Evolutionary conservation across 1,140 invertebrate species (phyloP).

Genomic region (Drosophila gunungcola): DNA sequence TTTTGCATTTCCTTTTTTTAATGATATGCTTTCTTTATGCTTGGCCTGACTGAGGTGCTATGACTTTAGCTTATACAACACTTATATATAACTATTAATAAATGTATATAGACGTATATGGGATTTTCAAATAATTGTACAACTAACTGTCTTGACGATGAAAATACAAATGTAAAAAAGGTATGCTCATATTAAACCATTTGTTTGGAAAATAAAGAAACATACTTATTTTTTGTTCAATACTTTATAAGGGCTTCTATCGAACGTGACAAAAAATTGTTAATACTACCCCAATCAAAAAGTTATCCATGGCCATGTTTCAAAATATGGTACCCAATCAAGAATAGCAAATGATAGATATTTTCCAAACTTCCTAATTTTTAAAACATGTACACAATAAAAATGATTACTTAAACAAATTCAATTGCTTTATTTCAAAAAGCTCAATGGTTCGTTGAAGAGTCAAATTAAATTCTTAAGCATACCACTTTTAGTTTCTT

Average conservation of each 20-base stretch:
- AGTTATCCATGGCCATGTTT: too few relatives aligned
- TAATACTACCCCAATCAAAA: too few relatives aligned
- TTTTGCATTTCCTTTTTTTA: constrained; percentile 2
- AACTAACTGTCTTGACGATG: background rate
- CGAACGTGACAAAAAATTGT: too few relatives aligned
- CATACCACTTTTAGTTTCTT: constrained; percentile 23
- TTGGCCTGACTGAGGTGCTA: constrained; percentile 4
- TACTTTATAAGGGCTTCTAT: too few relatives aligned
- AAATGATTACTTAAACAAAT: constrained; percentile 15
- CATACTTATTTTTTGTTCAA: too few relatives aligned
- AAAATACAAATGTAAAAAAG: constrained; percentile 5
- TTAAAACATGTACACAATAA: background rate
- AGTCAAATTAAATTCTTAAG: constrained; percentile 35
- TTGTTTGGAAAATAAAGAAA: background rate
- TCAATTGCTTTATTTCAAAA: constrained; percentile 34
- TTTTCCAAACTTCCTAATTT: too few relatives aligned
- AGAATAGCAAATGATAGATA: too few relatives aligned
- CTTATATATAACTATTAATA: background rate
- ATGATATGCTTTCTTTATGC: background rate
- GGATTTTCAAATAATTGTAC: background rate
- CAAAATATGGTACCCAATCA: too few relatives aligned
- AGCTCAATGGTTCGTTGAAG: constrained; percentile 24
- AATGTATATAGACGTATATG: background rate
- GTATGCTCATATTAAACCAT: background rate
- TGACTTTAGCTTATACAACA: constrained; percentile 6